A percentile compares a stretch with the other conserved stretches of the same genome.
Evolutionary conservation across 2,888 invertebrate genomes (phyloP).

Genomic region (Chrysodeixis includens): DNA sequence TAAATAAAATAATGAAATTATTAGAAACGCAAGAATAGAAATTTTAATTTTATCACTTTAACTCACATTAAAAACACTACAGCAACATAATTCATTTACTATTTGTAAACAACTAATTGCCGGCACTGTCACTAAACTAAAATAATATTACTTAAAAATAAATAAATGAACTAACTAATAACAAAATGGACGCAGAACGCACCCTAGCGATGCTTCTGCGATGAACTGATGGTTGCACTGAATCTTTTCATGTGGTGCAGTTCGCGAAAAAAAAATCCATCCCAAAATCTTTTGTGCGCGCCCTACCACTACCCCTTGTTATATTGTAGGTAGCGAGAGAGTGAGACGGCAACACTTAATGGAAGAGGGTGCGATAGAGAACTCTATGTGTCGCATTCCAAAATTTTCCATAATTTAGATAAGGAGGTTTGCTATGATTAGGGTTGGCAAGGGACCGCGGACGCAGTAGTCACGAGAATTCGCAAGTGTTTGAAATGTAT

Average conservation of each 20-base stretch:
- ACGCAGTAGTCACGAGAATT: constrained; percentile 28
- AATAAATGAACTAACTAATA: constrained; percentile 52
- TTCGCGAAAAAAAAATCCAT: constrained; percentile 88
- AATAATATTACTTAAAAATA: constrained; percentile 43
- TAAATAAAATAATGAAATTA: neutral
- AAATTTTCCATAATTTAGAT: constrained; percentile 89
- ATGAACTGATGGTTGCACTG: constrained; percentile 73
- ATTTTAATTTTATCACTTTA: neutral
- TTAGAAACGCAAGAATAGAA: constrained; percentile 6
- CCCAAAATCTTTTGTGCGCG: constrained; percentile 85
- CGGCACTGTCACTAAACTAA: constrained; percentile 40
- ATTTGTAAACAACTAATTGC: constrained; percentile 11
- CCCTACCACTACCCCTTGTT: constrained; percentile 84
- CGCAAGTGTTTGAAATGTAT: constrained; percentile 34
- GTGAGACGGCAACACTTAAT: constrained; percentile 66
- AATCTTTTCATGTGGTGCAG: constrained; percentile 79
- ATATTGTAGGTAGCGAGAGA: constrained; percentile 79
- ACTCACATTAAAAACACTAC: constrained; percentile 27
- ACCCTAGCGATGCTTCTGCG: constrained; percentile 43
- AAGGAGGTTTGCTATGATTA: constrained; percentile 88
- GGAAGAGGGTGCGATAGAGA: constrained; percentile 73
- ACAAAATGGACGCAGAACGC: constrained; percentile 51
- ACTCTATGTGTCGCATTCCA: constrained; percentile 81
- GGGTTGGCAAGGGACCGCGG: constrained; percentile 71
- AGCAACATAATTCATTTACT: constrained; percentile 22